These are phyloP conservation scores for Adrianichthys oophorus DNA, from an alignment of 2,797 vertebrate species.

Conservation along the genomic window DNA sequence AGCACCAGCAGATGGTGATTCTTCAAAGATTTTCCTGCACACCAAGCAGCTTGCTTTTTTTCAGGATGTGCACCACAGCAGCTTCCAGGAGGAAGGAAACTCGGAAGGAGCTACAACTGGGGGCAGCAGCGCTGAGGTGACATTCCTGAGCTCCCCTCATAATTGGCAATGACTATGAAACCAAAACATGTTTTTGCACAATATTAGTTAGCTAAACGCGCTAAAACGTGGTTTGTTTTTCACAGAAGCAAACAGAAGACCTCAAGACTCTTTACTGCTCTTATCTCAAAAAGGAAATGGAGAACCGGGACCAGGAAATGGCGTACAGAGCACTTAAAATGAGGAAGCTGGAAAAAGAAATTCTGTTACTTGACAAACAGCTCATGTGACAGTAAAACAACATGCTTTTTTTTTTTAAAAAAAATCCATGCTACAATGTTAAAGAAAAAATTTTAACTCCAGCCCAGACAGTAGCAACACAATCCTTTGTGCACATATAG, in stretches of 20 bases:
- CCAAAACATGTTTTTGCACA: no score
- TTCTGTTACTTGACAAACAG: constrained; percentile 64
- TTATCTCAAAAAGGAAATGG: constrained; percentile 69
- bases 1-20: not conserved
- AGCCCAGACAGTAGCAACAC: not conserved
- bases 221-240: not conserved
- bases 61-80: constrained; percentile 42
- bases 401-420: not conserved
- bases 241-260: constrained; percentile 55
- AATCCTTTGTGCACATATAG: no score
- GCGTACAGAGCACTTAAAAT: constrained; percentile 67
- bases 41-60: not conserved
- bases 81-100: constrained; percentile 29
- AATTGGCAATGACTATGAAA: not conserved
- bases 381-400: constrained; percentile 40
- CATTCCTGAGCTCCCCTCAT: not conserved
- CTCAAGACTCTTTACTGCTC: constrained; percentile 54
- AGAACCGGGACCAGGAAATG: constrained; percentile 70
- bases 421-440: no score
- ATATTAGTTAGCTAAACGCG: no score
- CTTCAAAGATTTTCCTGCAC: not conserved
- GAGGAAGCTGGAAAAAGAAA: constrained; percentile 71
- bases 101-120: not conserved
- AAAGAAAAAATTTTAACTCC: constrained; percentile 1
- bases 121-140: constrained; percentile 43